Evolutionary conservation across 2,888 invertebrate genomes (phyloP), one percentile per base, ranked within the genome.

Genomic region (Cotesia congregata): DNA sequence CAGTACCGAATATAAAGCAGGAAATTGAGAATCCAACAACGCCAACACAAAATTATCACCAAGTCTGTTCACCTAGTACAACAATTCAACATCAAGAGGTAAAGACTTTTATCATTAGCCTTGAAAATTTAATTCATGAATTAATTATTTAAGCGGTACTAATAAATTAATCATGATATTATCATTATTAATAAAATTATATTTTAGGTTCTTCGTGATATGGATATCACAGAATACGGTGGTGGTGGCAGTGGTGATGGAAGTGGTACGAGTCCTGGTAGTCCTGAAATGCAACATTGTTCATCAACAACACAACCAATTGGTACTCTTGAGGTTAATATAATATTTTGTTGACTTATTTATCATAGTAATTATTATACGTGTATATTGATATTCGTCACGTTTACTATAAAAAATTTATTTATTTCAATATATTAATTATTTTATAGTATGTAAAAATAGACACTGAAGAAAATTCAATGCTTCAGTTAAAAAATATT

Each of bases 231-330:
- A 64, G 89, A 89, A 81, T 89, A 89, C 59, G 83, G 81, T 71
- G 86, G 85, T 67, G 83, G 83, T 67, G 86, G 87, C 59, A 82
- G 81, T 71, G 86, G 85, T 67, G 83, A 83, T 65, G 86, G 87
- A 64, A 94, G 94, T 6, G 85, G 81, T 72, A 88, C 88, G 41
- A 94, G 95, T 40, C 94, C 95, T 41, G 93, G 93, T 6, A 95
- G 95, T 82, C 96, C 96, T 0, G 96, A 97, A 83, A 93, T 95
- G 87, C 96, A 97, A 89, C 95, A 95, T 90, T 97, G 97, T 89
- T 96, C 97, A 73, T 97, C 96, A 40, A 97, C 97, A 2, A 96
- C 97, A 67, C 93, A 94, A 83, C 91, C 94, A 67, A 91, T 93
- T 79, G 93, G 93, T 80, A 93, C 90, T 80, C 88, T 90, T 39